Conservation (phyloP, 1,140 invertebrate genomes). For the Ruditapes philippinarum region DNA sequence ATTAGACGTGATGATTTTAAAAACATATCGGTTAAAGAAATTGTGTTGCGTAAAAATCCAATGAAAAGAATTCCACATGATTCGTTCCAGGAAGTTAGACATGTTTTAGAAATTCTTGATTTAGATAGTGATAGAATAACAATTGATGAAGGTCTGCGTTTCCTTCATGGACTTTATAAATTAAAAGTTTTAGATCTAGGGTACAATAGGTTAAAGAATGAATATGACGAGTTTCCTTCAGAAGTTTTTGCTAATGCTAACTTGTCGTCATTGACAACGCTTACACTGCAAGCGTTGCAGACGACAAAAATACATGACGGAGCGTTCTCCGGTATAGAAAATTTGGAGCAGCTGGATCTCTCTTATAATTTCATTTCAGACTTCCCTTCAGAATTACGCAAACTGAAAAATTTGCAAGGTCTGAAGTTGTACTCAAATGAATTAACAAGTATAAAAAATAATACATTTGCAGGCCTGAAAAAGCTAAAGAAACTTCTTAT, state of each 20-base stretch:
- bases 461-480: slow-evolving; percentile 46
- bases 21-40: slow-evolving; percentile 45
- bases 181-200: slow-evolving; percentile 57
- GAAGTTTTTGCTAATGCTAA: slow-evolving; percentile 33
- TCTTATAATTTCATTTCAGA: slow-evolving; percentile 60
- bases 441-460: slow-evolving; percentile 34
- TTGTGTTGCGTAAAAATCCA: slow-evolving; percentile 56
- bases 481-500: slow-evolving; percentile 32
- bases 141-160: slow-evolving; percentile 51
- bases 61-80: slow-evolving; percentile 39
- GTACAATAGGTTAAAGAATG: slow-evolving; percentile 50
- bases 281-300: slow-evolving; percentile 48
- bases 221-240: slow-evolving; percentile 40
- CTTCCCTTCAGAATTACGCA: slow-evolving; percentile 54
- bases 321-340: slow-evolving; percentile 49
- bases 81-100: slow-evolving; percentile 22
- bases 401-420: slow-evolving; percentile 55
- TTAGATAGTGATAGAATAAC: slow-evolving; percentile 51
- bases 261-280: slow-evolving; percentile 33
- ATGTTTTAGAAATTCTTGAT: slow-evolving; percentile 53
- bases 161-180: slow-evolving; percentile 33
- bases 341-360: slow-evolving; percentile 60
- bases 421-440: slow-evolving; percentile 63
- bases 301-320: slow-evolving; percentile 45
- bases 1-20: slow-evolving; percentile 29